Evolutionary conservation across 2,797 vertebrate species (phyloP), one percentile per base, ranked within the genome.

Genomic region (Tauraco hartlaubi): DNA sequence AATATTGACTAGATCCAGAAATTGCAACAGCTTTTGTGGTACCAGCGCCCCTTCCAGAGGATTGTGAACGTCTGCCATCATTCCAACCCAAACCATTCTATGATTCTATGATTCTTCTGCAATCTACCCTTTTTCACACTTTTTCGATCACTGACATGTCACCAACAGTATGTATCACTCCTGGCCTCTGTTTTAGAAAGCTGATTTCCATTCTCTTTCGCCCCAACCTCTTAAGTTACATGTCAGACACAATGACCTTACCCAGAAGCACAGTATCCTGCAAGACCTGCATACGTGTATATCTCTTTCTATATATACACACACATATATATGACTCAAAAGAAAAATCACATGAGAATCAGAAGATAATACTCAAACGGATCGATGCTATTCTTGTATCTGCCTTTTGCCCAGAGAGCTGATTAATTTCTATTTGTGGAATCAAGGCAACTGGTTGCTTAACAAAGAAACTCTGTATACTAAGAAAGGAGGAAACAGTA

Each of bases 391-490:
- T 91, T 82, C 44, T 68, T 49, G 22, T 77, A 59, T 54, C 31
- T 71, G 63, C 10, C 63, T 94, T 89, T 73, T 80, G 41, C 63
- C 71, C 35, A 56, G 48, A 52, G 22, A 79, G 37, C 19, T 89
- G 17, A 83, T 71, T 87, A 79, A 94, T 83, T 88, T 74, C 49
- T 83, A 20, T 62, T 88, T 84, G 49, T 80, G 54, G 56, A 90
- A 80, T 61, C 41, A 26, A 91, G 58, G 56, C 25, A 91, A 94
- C 14, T 12, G 33, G 10, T 21, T 80, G 75, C 52, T 85, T 37
- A 74, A 75, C 44, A 39, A 54, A 91, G 56, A 51, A 92, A 33
- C 37, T 44, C 33, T 5, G 29, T 29, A 14, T 11, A 39, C 41
- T 62, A 49, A 41, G 12, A 55, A 59, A 49, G 11, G 15, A 77